These are phyloP conservation scores for Cataglyphis altisquamis DNA, from an alignment of 2,888 invertebrate species.

Conservation along the genomic window DNA sequence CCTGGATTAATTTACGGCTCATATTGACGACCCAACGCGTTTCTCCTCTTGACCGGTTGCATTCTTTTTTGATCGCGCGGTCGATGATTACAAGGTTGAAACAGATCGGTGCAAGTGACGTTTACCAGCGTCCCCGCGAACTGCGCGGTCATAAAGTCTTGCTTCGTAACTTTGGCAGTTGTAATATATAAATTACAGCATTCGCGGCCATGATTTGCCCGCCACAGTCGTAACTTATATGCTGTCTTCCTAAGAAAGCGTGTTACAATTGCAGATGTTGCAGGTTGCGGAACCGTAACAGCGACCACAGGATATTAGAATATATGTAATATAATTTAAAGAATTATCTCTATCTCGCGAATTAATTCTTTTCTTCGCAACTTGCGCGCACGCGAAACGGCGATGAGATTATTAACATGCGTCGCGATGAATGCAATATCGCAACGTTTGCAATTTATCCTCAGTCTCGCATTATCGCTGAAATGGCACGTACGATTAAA, in stretches of 20 bases:
- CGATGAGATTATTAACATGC: slow-evolving; percentile 9
- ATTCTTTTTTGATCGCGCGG: slow-evolving; percentile 2
- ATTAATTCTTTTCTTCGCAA: slow-evolving; percentile 56
- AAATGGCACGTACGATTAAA: slow-evolving; percentile 36
- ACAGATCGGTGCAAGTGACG: slow-evolving; percentile 60
- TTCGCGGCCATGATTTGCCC: slow-evolving; percentile 55
- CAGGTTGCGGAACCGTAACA: slow-evolving; percentile 57
- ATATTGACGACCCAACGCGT: slow-evolving; percentile 26
- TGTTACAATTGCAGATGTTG: slow-evolving; percentile 66
- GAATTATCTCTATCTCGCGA: slow-evolving; percentile 35
- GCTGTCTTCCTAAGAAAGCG: slow-evolving; percentile 64
- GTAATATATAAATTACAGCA: slow-evolving; percentile 74
- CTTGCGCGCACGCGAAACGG: neutral
- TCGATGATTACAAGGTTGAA: slow-evolving; percentile 61
- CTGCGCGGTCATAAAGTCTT: slow-evolving; percentile 61
- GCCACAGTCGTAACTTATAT: slow-evolving; percentile 65
- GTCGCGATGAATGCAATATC: slow-evolving; percentile 4
- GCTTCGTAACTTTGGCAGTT: slow-evolving; percentile 74
- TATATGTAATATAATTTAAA: slow-evolving; percentile 42
- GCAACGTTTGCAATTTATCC: slow-evolving; percentile 31
- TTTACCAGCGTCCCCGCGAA: slow-evolving; percentile 57
- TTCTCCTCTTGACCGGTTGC: slow-evolving; percentile 34
- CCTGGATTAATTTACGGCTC: slow-evolving; percentile 39
- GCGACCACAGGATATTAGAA: neutral
- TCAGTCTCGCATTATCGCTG: slow-evolving; percentile 27